Percentiles rank a stretch among this genome's conserved stretches.
Evolutionary conservation across 2,888 invertebrate genomes (phyloP).

Genomic region (Fragum fragum): DNA sequence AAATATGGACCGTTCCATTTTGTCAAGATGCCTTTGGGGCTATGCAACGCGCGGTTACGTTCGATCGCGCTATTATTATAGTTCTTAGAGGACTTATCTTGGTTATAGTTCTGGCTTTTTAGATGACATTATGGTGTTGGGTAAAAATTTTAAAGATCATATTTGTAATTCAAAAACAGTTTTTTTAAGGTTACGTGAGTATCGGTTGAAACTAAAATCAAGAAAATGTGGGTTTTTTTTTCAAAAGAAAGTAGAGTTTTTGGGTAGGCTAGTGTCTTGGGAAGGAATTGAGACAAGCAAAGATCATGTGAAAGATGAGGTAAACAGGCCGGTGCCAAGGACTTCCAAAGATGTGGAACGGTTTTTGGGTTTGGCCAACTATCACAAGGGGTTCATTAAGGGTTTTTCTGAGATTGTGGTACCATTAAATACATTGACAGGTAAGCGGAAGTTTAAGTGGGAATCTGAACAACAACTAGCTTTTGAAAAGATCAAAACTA

Average conservation of each 20-base stretch:
- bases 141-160: conserved; percentile 40
- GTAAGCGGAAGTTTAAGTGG: too few species aligned
- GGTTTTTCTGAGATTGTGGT: too few species aligned
- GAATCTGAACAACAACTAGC: too few species aligned
- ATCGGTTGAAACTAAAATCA: conserved; percentile 54
- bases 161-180: conserved; percentile 33
- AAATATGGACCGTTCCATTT: conserved; percentile 64
- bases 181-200: conserved; percentile 41
- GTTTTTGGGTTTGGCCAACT: background rate
- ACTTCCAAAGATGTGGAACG: background rate
- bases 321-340: background rate
- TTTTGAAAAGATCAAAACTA: background rate
- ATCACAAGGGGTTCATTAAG: background rate
- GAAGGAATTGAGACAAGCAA: conserved; percentile 28
- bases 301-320: background rate
- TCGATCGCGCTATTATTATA: conserved; percentile 43
- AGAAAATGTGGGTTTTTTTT: conserved; percentile 60
- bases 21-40: conserved; percentile 21
- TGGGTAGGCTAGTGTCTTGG: conserved; percentile 42
- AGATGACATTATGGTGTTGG: conserved; percentile 68
- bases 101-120: conserved; percentile 60
- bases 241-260: conserved; percentile 49
- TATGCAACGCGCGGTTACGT: conserved; percentile 65
- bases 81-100: conserved; percentile 55
- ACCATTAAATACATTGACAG: too few species aligned